Evolutionary conservation across 1,140 invertebrate species (phyloP).

Genomic region (Laupala kohalensis): DNA sequence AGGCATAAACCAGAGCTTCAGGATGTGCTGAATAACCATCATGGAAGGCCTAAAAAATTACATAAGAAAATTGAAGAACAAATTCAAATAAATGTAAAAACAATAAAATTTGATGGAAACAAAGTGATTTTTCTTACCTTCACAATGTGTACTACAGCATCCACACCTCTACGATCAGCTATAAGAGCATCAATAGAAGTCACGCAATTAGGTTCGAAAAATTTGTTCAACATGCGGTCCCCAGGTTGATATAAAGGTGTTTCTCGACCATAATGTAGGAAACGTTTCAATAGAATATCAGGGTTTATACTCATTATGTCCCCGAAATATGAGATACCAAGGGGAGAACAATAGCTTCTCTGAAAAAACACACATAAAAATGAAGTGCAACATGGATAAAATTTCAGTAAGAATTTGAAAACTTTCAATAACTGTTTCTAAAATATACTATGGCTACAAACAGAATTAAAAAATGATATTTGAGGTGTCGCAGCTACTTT

Average conservation of each 20-base stretch:
- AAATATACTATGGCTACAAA: too few species aligned
- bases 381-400: too few species aligned
- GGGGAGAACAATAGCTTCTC: too few species aligned
- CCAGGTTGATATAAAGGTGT: slow-evolving; percentile 11
- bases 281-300: slow-evolving; percentile 10
- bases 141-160: slow-evolving; percentile 11
- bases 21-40: slow-evolving; percentile 35
- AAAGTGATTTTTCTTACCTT: slow-evolving; percentile 1
- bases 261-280: slow-evolving; percentile 12
- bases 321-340: too few species aligned
- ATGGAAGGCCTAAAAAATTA: slow-evolving; percentile 30
- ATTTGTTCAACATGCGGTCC: slow-evolving; percentile 4
- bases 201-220: slow-evolving; percentile 5
- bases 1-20: slow-evolving; percentile 41
- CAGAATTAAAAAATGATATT: too few species aligned
- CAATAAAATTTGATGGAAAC: neutral
- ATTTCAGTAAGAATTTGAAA: too few species aligned
- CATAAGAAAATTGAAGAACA: neutral
- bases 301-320: slow-evolving; percentile 9
- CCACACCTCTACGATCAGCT: slow-evolving; percentile 7
- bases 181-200: slow-evolving; percentile 8
- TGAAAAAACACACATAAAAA: too few species aligned
- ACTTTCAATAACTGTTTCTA: too few species aligned
- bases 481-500: too few species aligned
- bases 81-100: neutral